Evolutionary conservation across 2,113 vertebrate species (phyloP).

Genomic region (Boleophthalmus pectinirostris): DNA sequence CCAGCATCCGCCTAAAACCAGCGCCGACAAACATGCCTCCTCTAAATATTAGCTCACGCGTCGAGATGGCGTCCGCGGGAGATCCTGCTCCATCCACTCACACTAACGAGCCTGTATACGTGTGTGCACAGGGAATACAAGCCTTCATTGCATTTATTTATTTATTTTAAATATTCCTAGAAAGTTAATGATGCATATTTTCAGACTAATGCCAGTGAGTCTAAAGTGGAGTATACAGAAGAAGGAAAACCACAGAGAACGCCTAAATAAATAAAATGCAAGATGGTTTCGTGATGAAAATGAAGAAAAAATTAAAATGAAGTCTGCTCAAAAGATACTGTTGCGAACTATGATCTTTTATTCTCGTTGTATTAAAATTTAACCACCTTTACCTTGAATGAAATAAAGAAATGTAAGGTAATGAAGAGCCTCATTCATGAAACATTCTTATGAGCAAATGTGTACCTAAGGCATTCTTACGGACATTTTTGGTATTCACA

Average conservation of each 20-base stretch:
- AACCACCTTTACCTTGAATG: no score
- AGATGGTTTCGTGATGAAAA: background rate
- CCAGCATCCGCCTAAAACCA: slow-evolving; percentile 34
- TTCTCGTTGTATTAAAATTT: no score
- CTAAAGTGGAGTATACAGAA: background rate
- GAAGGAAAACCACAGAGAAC: background rate
- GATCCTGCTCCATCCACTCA: slow-evolving; percentile 1
- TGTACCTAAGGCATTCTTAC: no score
- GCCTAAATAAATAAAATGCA: background rate
- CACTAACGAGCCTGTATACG: slow-evolving; percentile 20
- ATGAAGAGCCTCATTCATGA: no score
- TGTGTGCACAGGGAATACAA: slow-evolving; percentile 11
- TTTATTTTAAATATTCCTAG: no score
- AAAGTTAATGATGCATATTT: slow-evolving; percentile 9
- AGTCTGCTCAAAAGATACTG: background rate
- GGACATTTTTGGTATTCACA: no score
- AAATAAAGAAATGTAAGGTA: no score
- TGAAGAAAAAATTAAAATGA: background rate
- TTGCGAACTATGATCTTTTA: background rate
- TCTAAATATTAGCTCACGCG: slow-evolving; percentile 30
- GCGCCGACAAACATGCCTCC: slow-evolving; percentile 41
- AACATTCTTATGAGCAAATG: no score
- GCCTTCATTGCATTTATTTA: background rate
- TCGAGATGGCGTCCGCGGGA: slow-evolving; percentile 31
- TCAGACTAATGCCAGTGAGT: background rate